Base-by-base conservation (phyloP, 2,888 invertebrate genomes). In the Drosophila ochracea region DNA sequence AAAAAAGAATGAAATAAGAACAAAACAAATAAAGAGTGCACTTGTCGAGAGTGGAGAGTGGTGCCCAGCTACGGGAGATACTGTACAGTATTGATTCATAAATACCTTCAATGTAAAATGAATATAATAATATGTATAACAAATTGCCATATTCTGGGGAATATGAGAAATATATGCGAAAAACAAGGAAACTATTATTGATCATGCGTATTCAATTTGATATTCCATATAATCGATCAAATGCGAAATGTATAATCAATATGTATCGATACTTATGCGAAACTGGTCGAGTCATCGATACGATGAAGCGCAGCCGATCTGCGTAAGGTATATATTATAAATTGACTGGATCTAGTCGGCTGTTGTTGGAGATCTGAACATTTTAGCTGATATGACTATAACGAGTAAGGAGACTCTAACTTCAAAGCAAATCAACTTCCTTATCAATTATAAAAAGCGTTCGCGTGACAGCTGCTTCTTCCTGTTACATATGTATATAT, bases 1-100 rank as follows among this genome's bases (percentile, higher is more conserved):
- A 62, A 72, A 71, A 53, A 47, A 71, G 72, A 35, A 37, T 59
- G 52, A 68, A 60, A 59, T 58, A 59, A 47, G 47, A 39, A 41
- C 52, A 63, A 64, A 60, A 28, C 54, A 66, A 73, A 47, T 53
- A 53, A 47, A 37, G 19, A 33, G 7, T 25, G n/a, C 21, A 25
- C 31, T 7, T 30, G n/a, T 16, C 41, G 19, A 21, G 5, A 37
- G 19, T 25, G 11, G 35, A 11, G 25, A 6, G 19, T 25, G 47
- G 4, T 25, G 47, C 4, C 47, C 47, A 9, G 25, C 16, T 61
- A 28, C 11, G 9, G 25, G 1, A 47, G 13, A 67, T 54, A 30
- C 47, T 41, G 13, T 28, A 19, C 7, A 47, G 16, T 47, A 47
- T 16, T 16, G 25, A 47, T 25, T 16, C 16, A 16, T 13, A 25